These are phyloP conservation scores for Silurus meridionalis DNA, from an alignment of 2,113 vertebrate species.

Conservation along the genomic window DNA sequence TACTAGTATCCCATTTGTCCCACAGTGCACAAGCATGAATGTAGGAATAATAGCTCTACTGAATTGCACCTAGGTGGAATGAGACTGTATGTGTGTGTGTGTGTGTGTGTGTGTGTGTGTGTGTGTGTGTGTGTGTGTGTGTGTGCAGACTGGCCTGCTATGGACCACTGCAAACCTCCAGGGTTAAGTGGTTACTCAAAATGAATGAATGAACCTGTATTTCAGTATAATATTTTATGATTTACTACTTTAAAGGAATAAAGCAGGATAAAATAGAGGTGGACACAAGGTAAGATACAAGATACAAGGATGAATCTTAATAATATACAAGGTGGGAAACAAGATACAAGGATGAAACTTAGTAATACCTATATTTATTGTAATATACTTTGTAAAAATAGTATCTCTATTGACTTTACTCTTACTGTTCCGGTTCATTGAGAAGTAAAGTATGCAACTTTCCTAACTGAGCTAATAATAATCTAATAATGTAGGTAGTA, in stretches of 20 bases:
- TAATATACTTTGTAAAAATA: background rate
- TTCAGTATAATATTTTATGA: background rate
- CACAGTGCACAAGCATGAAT: too few species aligned
- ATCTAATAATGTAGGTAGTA: background rate
- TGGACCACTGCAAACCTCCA: background rate
- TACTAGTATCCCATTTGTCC: too few species aligned
- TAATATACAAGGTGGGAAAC: background rate
- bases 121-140: background rate
- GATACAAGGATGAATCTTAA: background rate
- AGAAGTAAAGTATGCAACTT: background rate
- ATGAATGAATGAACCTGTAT: background rate
- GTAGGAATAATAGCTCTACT: too few species aligned
- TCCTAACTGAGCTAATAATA: background rate
- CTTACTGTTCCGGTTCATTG: too few species aligned
- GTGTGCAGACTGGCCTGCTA: background rate
- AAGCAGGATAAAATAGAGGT: background rate
- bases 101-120: background rate
- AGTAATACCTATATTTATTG: background rate
- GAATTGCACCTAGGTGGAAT: too few species aligned
- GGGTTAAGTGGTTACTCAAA: background rate
- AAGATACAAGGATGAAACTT: background rate
- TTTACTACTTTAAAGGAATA: background rate
- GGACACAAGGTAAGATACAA: background rate
- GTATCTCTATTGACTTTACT: too few species aligned
- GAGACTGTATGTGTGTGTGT: too few species aligned